Conservation (phyloP, 2,113 vertebrate species). For the Grammomys dolichurus region DNA sequence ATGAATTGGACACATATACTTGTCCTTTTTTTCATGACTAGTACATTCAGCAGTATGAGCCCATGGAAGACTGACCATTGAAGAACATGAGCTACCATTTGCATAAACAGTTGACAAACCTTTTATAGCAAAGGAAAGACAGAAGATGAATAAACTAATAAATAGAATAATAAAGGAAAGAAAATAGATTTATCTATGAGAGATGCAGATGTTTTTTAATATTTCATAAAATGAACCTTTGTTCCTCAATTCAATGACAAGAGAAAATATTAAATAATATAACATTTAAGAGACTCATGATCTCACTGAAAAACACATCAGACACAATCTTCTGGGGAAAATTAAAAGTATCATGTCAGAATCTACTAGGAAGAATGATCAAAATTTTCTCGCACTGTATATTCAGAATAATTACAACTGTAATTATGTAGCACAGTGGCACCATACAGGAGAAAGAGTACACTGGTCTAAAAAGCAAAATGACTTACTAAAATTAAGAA, state of each 20-base stretch:
- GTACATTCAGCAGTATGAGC: background rate
- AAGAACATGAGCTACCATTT: background rate
- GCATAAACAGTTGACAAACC: background rate
- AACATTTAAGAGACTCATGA: background rate
- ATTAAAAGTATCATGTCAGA: background rate
- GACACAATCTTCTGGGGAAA: fast-evolving
- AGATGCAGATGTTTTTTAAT: background rate
- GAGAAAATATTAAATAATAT: background rate
- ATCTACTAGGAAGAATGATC: background rate
- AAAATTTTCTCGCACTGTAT: background rate
- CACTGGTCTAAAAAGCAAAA: background rate
- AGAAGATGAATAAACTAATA: background rate
- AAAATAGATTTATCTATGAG: background rate
- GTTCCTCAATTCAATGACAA: background rate
- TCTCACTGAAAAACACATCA: background rate
- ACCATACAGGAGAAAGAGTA: fast-evolving
- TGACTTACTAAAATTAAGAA: background rate
- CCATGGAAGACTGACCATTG: background rate
- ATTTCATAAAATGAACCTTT: background rate
- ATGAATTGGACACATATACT: background rate
- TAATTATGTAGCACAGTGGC: background rate
- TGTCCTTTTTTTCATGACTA: background rate
- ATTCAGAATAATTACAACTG: background rate
- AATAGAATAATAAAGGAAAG: background rate
- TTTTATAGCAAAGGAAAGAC: background rate